These are phyloP conservation scores for Steinernema khuongi DNA, from an alignment of 1,140 invertebrate genomes.

Conservation along the genomic window DNA sequence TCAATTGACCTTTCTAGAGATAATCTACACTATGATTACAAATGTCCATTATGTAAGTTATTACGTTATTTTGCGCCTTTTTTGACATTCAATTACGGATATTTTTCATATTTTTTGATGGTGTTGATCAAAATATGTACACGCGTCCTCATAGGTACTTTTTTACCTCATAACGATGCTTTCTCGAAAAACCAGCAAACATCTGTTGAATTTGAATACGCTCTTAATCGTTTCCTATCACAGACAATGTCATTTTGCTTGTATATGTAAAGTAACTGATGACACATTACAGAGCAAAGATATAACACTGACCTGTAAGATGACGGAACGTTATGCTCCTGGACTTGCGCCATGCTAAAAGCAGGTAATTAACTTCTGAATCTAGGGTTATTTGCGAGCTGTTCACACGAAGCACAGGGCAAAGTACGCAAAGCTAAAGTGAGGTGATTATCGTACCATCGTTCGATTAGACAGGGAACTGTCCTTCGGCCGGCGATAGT, in stretches of 20 bases:
- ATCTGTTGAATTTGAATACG: not conserved
- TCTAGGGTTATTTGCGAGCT: not conserved
- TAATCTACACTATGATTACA: too few relatives aligned
- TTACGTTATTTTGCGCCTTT: too few relatives aligned
- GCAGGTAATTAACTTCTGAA: not conserved
- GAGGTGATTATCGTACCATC: too few relatives aligned
- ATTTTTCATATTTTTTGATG: too few relatives aligned
- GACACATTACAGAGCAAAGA: not conserved
- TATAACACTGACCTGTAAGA: constrained; percentile 36
- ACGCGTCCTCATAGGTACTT: not conserved
- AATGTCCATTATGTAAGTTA: too few relatives aligned
- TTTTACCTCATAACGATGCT: not conserved
- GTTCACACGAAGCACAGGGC: not conserved
- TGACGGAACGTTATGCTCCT: constrained; percentile 42
- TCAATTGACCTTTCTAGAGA: not conserved
- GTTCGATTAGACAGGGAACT: too few relatives aligned
- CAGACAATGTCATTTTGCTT: too few relatives aligned
- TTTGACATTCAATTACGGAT: too few relatives aligned
- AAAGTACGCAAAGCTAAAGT: not conserved
- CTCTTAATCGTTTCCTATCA: not conserved
- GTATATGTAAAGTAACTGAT: constrained; percentile 8
- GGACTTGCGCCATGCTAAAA: constrained; percentile 26
- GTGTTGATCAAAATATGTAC: not conserved
- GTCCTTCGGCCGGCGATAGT: too few relatives aligned
- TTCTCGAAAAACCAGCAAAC: not conserved